Evolutionary conservation across 2,888 invertebrate species (phyloP), one percentile per base, ranked within the genome.

Genomic region (Brachyptera risi): DNA sequence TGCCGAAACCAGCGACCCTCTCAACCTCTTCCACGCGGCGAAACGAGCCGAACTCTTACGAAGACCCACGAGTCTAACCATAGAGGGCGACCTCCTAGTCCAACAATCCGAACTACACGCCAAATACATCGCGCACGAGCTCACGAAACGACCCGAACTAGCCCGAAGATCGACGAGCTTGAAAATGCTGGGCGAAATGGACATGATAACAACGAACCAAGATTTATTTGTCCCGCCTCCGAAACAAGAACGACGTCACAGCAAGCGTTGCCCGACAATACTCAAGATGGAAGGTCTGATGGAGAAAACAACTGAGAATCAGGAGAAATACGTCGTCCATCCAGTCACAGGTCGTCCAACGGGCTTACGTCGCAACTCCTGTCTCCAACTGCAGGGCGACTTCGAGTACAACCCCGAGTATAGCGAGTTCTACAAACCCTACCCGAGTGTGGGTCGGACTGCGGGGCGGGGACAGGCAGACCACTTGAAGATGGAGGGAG

Each of bases 231-330:
- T 74, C 51, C 69, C 66, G 17, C 74, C 73, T 72, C 62, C 73
- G 13, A 71, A 72, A 65, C 73, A 71, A 15, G 27, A 21, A 1
- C 35, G 51, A 0, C 27, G 50, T 2, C 42, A 58, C 17, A 38
- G 50, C 9, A 23, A 37, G 5, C 44, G 57, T 19, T 37, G 40
- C 27, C 35, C 49, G 4, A 60, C 60, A 3, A 19, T 40, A 11
- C 67, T 81, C 59, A 76, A 74, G 67, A 72, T 80, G 67, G 80
- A 80, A 67, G 81, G 80, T 13, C 75, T 79, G 40, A 73, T 79
- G 65, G 72, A 72, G 24, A 73, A 74, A 13, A 74, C 73, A 68
- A 79, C 80, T 42, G 81, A 81, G 67, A 78, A 75, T 66, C 73
- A 75, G 59, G 79, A 78, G 38, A 75, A 79, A 66, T 74, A 72